Conservation (phyloP, 2,797 vertebrate species). For the Hafferia zeledoni region DNA sequence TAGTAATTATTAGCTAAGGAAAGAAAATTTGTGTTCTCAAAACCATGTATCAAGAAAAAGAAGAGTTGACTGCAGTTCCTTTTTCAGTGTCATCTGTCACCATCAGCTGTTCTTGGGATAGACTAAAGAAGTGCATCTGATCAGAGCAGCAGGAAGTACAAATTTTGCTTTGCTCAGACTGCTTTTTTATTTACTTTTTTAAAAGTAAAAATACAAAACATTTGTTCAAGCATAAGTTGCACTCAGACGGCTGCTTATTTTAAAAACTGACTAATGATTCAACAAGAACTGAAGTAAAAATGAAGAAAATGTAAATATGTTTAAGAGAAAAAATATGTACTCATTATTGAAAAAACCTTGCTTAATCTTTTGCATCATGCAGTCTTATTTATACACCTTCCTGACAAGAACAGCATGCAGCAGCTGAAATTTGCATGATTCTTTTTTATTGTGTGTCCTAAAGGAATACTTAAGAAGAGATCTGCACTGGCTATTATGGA, state of each 20-base stretch:
- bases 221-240: not conserved
- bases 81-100: not conserved
- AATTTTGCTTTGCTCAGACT: not conserved
- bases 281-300: not conserved
- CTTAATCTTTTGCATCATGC: not conserved
- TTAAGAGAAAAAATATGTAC: not conserved
- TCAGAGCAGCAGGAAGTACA: not conserved
- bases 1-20: not conserved
- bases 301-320: not conserved
- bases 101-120: not conserved
- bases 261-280: not conserved
- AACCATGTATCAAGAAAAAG: not conserved
- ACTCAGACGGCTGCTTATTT: not conserved
- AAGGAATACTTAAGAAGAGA: not conserved
- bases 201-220: not conserved
- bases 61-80: not conserved
- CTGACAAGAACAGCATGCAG: not conserved
- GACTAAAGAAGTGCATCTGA: not conserved
- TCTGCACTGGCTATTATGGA: not conserved
- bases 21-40: not conserved
- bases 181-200: fast-evolving
- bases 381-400: not conserved
- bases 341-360: not conserved
- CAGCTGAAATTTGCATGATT: not conserved
- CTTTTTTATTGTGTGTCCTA: not conserved